These are phyloP conservation scores for Hydropsyche betteni DNA, from an alignment of 2,888 invertebrate genomes.

Conservation along the genomic window DNA sequence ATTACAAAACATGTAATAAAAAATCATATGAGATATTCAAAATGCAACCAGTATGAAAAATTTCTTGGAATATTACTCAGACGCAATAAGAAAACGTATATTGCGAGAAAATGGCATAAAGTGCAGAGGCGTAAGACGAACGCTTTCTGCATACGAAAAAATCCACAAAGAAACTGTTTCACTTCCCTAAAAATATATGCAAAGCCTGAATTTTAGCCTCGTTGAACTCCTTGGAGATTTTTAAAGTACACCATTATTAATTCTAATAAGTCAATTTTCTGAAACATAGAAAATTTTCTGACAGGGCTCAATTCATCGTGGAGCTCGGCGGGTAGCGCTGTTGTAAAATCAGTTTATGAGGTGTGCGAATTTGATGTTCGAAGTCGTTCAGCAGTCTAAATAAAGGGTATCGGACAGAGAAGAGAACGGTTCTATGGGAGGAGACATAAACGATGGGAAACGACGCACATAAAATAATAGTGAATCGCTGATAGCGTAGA, in stretches of 20 bases:
- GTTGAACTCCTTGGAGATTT: too few relatives aligned
- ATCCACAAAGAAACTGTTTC: background rate
- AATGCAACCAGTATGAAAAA: background rate
- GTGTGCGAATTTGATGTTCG: slow-evolving; percentile 2
- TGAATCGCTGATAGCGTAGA: slow-evolving; percentile 23
- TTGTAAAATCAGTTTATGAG: slow-evolving; percentile 21
- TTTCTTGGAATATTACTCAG: background rate
- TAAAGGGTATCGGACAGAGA: background rate
- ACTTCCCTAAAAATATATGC: background rate
- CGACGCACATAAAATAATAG: slow-evolving; percentile 33
- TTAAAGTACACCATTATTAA: too few relatives aligned
- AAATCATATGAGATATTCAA: too few relatives aligned
- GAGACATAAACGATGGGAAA: slow-evolving; percentile 30
- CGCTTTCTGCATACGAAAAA: background rate
- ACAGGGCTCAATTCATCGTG: background rate
- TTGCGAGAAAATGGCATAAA: background rate
- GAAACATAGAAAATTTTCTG: background rate
- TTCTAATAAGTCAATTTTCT: too few relatives aligned
- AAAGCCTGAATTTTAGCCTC: too few relatives aligned
- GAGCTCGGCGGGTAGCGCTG: background rate
- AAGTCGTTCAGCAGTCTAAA: background rate
- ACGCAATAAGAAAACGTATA: slow-evolving; percentile 3
- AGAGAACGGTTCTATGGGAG: background rate
- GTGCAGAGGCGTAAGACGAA: background rate
- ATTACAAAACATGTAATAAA: too few relatives aligned